phyloP scores from a whole-genome alignment of 2,113 vertebrate species.

The Picathartes gymnocephalus region DNA sequence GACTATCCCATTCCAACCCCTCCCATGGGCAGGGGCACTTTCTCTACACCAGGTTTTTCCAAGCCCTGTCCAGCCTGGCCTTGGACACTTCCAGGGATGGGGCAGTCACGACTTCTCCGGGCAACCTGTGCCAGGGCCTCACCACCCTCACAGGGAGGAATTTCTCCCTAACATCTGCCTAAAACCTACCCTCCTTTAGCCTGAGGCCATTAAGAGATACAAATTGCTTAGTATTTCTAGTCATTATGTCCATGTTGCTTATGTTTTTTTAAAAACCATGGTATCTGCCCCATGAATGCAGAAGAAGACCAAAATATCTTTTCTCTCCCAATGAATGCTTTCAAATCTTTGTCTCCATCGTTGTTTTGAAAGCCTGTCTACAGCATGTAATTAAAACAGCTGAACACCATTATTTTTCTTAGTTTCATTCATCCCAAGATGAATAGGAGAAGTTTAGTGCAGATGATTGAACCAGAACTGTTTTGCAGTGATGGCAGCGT shows the following conservation, averaged over 20 bases:
- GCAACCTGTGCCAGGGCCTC: not conserved
- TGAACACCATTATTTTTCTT: not conserved
- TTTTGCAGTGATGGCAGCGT: conserved; percentile 86
- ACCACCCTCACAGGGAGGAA: not conserved
- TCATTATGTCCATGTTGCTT: not conserved
- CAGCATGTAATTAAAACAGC: not conserved
- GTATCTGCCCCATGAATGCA: not conserved
- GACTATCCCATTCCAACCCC: not conserved
- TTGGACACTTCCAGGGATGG: not conserved
- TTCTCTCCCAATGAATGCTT: accelerated
- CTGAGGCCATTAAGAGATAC: not conserved
- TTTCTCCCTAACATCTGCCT: not conserved
- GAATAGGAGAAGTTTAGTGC: not conserved
- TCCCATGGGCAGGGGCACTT: not conserved
- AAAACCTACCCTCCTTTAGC: not conserved
- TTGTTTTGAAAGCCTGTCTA: not conserved
- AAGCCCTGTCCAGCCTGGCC: accelerated
- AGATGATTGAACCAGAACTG: not conserved
- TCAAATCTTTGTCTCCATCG: not conserved
- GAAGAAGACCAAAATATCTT: not conserved
- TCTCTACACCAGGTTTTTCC: accelerated
- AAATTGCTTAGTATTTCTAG: not conserved
- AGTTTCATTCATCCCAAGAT: not conserved
- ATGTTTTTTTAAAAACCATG: not conserved
- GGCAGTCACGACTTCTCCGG: not conserved